These are phyloP conservation scores for Himalopsyche phryganea DNA, from an alignment of 1,140 invertebrate genomes.

Conservation along the genomic window DNA sequence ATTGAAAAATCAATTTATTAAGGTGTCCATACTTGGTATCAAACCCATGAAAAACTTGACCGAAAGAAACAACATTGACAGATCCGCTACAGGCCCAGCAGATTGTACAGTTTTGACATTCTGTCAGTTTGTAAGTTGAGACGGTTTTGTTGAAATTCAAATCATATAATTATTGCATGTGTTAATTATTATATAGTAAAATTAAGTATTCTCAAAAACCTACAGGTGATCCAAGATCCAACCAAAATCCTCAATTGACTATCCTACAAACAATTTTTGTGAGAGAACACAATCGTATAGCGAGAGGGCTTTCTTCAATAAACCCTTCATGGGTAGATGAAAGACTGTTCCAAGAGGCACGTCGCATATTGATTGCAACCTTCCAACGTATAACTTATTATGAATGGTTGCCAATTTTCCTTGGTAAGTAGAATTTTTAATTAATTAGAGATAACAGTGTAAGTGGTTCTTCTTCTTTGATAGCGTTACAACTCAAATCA, in stretches of 20 bases:
- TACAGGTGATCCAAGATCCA: conserved; percentile 65
- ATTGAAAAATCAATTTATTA: too few species aligned
- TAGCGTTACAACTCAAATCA: background rate
- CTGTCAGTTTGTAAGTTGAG: too few species aligned
- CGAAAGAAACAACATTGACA: too few species aligned
- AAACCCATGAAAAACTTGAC: too few species aligned
- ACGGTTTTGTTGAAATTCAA: too few species aligned
- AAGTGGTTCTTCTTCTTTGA: conserved; percentile 33
- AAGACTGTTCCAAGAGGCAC: conserved; percentile 59
- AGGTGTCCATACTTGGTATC: too few species aligned
- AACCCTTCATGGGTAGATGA: conserved; percentile 63
- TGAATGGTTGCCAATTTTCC: conserved; percentile 58
- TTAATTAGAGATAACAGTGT: conserved; percentile 5
- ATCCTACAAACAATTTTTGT: conserved; percentile 51
- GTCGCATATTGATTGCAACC: conserved; percentile 55
- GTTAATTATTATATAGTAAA: too few species aligned
- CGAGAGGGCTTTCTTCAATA: conserved; percentile 49
- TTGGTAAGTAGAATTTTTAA: conserved; percentile 33
- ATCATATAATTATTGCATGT: too few species aligned
- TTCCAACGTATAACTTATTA: conserved; percentile 59
- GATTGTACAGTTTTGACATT: too few species aligned
- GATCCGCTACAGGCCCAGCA: too few species aligned
- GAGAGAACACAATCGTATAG: conserved; percentile 68
- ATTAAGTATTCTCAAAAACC: too few species aligned
- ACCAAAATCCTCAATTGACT: conserved; percentile 71